Evolutionary conservation across 2,113 vertebrate species (phyloP).

Genomic region (Heptranchias perlo): DNA sequence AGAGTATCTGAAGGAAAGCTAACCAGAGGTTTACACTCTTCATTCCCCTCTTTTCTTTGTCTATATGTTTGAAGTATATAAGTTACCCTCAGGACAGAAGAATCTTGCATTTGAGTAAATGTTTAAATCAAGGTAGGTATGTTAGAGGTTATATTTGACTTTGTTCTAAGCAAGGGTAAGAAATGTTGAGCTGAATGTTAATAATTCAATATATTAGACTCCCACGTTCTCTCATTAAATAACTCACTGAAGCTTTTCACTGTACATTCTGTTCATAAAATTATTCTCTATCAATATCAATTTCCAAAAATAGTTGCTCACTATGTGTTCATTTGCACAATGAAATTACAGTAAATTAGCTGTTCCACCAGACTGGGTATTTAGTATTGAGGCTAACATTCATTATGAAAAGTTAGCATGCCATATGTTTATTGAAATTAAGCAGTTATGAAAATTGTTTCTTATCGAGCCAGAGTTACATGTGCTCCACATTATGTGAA

Average conservation of each 20-base stretch:
- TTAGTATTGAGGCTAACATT: slow-evolving; percentile 33
- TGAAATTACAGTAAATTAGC: slow-evolving; percentile 36
- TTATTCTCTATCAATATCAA: slow-evolving; percentile 36
- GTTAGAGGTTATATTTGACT: slow-evolving; percentile 34
- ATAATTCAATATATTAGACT: slow-evolving; percentile 15
- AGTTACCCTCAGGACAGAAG: neutral
- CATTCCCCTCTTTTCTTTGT: neutral
- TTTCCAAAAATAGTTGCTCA: slow-evolving; percentile 37
- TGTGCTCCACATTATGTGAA: neutral
- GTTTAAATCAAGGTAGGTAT: neutral
- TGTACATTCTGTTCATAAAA: slow-evolving; percentile 31
- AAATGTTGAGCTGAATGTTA: slow-evolving; percentile 30
- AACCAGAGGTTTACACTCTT: neutral
- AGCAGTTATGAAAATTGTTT: slow-evolving; percentile 28
- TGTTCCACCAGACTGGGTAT: slow-evolving; percentile 26
- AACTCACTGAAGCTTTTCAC: slow-evolving; percentile 37
- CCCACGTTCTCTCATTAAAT: slow-evolving; percentile 35
- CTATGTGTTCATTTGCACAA: slow-evolving; percentile 36
- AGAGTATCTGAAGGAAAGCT: neutral
- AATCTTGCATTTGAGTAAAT: neutral
- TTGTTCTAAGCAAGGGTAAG: slow-evolving; percentile 25
- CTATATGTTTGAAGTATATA: neutral
- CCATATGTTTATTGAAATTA: slow-evolving; percentile 38
- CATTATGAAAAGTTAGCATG: neutral
- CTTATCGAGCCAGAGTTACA: neutral